These are phyloP conservation scores for Corythoichthys haematopterus DNA, from an alignment of 2,113 vertebrate genomes.

Conservation along the genomic window DNA sequence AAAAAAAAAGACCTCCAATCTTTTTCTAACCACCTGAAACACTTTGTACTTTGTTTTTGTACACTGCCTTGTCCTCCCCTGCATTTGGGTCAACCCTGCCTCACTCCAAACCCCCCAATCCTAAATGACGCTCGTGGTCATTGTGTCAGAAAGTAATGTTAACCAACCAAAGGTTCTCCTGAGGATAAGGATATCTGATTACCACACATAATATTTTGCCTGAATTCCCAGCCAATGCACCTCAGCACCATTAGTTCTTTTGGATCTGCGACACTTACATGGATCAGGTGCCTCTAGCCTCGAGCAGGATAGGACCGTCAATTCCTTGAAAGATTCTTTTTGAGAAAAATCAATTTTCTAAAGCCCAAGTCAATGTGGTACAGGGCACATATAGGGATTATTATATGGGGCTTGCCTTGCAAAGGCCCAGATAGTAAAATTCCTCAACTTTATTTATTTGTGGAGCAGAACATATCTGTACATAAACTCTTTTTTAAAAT, in stretches of 20 bases:
- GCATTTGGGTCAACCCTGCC: too few relatives aligned
- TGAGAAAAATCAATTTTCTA: conserved; percentile 8
- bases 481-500: neutral
- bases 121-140: too few relatives aligned
- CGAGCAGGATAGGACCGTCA: conserved; percentile 6
- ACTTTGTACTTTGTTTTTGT: too few relatives aligned
- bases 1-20: too few relatives aligned
- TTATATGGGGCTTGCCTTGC: too few relatives aligned
- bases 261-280: neutral
- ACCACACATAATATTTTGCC: conserved; percentile 46
- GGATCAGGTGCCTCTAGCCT: neutral
- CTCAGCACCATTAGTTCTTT: neutral
- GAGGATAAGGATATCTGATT: conserved; percentile 40
- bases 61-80: too few relatives aligned
- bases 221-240: conserved; percentile 23
- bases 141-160: too few relatives aligned
- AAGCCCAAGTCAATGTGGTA: conserved; percentile 1
- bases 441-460: neutral
- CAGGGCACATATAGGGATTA: neutral
- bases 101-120: too few relatives aligned
- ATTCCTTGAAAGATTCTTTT: conserved; percentile 10
- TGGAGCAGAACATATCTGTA: neutral
- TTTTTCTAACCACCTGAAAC: too few relatives aligned
- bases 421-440: too few relatives aligned
- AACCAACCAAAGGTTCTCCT: too few relatives aligned